Evolutionary conservation across 1,140 invertebrate genomes (phyloP).

Genomic region (Drosophila malerkotliana): DNA sequence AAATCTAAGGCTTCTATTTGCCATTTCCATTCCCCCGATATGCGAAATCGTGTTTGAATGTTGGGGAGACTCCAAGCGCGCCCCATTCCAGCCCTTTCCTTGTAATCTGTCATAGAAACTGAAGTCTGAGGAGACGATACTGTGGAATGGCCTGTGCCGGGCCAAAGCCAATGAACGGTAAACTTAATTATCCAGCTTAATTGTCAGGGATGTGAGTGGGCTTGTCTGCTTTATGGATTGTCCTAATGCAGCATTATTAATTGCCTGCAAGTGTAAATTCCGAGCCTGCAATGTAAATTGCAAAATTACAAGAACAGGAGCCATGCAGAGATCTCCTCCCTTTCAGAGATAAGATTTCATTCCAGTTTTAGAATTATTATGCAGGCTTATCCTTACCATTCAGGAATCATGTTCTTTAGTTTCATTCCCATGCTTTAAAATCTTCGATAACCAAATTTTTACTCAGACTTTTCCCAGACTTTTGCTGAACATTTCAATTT

Average conservation of each 20-base stretch:
- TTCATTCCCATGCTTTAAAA: constrained; percentile 18
- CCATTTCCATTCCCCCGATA: constrained; percentile 18
- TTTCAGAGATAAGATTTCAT: neutral
- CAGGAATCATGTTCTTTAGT: neutral
- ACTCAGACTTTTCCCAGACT: constrained; percentile 47
- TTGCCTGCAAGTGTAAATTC: constrained; percentile 82
- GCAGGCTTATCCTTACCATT: neutral
- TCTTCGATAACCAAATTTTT: constrained; percentile 17
- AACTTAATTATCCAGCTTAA: constrained; percentile 82
- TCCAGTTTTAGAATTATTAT: neutral
- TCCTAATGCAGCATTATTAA: constrained; percentile 83
- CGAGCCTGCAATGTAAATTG: constrained; percentile 79
- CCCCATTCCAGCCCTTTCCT: neutral
- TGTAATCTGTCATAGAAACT: constrained; percentile 43
- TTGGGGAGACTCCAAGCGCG: neutral
- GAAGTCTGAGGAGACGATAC: neutral
- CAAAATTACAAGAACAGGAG: constrained; percentile 68
- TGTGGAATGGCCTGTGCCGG: constrained; percentile 2
- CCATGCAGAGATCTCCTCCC: neutral
- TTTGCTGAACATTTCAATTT: constrained; percentile 66
- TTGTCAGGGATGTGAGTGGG: constrained; percentile 60
- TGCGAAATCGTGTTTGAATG: constrained; percentile 29
- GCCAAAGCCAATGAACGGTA: constrained; percentile 79
- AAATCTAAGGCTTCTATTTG: constrained; percentile 44
- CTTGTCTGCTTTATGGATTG: constrained; percentile 66